These are phyloP conservation scores for Tenthredo scrophulariae DNA, from an alignment of 2,888 invertebrate species.

Conservation along the genomic window DNA sequence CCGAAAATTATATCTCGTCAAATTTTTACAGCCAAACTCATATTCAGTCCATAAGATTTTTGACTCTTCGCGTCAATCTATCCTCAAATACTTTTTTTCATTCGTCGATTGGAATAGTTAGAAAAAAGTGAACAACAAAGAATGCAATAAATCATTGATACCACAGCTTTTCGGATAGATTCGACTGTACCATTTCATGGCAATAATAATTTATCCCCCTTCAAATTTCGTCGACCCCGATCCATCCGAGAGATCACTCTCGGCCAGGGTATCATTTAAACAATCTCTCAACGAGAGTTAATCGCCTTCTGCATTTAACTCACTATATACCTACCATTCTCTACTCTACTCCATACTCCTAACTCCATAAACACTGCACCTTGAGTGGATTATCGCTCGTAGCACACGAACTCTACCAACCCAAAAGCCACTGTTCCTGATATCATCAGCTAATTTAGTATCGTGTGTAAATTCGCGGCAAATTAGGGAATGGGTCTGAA, in stretches of 20 bases:
- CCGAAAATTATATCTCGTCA: neutral
- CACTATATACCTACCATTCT: neutral
- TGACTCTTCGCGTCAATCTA: neutral
- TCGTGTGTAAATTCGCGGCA: neutral
- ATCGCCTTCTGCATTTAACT: slow-evolving; percentile 17
- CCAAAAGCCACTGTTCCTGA: slow-evolving; percentile 21
- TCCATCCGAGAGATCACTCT: slow-evolving; percentile 9
- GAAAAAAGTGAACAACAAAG: neutral
- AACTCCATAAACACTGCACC: neutral
- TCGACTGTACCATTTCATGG: neutral
- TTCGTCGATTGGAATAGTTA: neutral
- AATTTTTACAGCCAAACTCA: neutral
- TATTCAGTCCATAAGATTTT: neutral
- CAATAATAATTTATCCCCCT: slow-evolving; percentile 31
- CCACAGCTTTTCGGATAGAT: neutral
- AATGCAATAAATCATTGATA: neutral
- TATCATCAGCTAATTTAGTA: neutral
- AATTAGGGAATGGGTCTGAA: neutral
- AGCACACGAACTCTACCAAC: neutral
- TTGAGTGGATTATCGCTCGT: neutral
- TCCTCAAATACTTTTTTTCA: neutral
- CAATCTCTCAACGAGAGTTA: slow-evolving; percentile 35
- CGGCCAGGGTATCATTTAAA: neutral
- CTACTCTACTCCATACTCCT: neutral
- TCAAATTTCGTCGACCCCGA: slow-evolving; percentile 34